Evolutionary conservation across 1,140 invertebrate genomes (phyloP), one percentile per base, ranked within the genome.

Genomic region (Formica exsecta): DNA sequence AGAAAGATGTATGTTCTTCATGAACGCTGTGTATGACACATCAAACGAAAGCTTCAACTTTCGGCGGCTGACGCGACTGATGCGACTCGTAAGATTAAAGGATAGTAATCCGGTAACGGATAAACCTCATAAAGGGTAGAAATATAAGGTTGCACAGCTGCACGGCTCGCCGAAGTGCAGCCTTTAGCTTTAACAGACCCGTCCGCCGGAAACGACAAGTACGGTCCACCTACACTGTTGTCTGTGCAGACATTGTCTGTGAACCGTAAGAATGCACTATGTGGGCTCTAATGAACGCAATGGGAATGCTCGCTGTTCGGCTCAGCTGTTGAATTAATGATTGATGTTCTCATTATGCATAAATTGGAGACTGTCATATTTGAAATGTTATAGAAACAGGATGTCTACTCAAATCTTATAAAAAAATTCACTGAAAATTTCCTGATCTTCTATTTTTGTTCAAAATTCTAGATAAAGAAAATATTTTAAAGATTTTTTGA

Each of bases 161-260:
- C 38, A n/a, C 76, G 25, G 25, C 41, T 19, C 16, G 51, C 41
- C 41, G 3, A 25, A 79, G 32, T 79, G 62, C 76, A 48, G 41
- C 41, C 48, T 79, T 79, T 79, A 79, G 41, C 75, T 79, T 79
- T 79, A 79, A 79, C 61, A 44, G n/a, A 66, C 66, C 29, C 41
- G 44, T 44, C 61, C 76, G 76, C 44, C 76, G 76, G 62, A 79
- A 79, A 79, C 76, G 76, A 11, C 76, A 66, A 79, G 76, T 79
- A 79, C 41, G 76, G 62, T 79, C 29, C 76, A 79, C 76, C n/a
- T 79, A 76, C 74, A 64, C 13, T 59, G 76, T 64, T 79, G 76
- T 68, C 61, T 38, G 41, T 51, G 44, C n/a, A 66, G 62, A 79
- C 41, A 22, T 8, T 16, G 11, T 79, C 19, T 13, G 32, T 41